Evolutionary conservation across 1,140 invertebrate species (phyloP), one percentile per base, ranked within the genome.

Genomic region (Telenomus remus): DNA sequence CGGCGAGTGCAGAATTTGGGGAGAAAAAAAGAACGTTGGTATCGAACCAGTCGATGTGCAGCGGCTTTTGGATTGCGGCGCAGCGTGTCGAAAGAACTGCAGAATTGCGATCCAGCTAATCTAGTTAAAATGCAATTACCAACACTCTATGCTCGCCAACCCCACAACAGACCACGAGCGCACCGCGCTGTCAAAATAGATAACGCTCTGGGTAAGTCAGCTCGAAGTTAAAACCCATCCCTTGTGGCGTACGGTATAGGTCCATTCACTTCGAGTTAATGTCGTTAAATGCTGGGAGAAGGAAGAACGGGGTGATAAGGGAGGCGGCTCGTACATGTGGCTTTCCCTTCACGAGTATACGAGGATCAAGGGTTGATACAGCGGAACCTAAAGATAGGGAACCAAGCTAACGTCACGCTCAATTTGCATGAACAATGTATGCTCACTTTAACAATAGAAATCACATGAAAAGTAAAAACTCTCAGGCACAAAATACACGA

Each of bases 151-250:
- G 71, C 76, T 63, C 73, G 39, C 60, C 64, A 57, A 78, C 78
- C 80, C 79, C 79, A 76, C 71, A 80, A 84, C 84, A 85, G 84
- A 87, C 86, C 85, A 77, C 85, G 81, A 77, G 76, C 82, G 82
- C 80, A 85, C 82, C 85, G 79, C 82, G 82, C 84, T 87, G 86
- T 88, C 86, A 87, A 88, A 87, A 87, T 88, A 88, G 86, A 88
- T 88, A 87, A 87, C 85, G 86, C 78, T 82, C 81, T 70, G 81
- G 82, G 80, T 86, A 87, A 86, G 85, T 87, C 83, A 84, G 83
- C 80, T 79, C 81, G 73, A 84, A 86, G 85, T 87, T 88, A 86
- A 88, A 86, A 88, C 79, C 79, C 81, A 82, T n/a, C 81, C 80
- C 84, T 72, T 82, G 77, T 56, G 64, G 71, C 72, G 66, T 56